Base-by-base conservation (phyloP, 2,113 vertebrate genomes). In the Osmerus eperlanus region DNA sequence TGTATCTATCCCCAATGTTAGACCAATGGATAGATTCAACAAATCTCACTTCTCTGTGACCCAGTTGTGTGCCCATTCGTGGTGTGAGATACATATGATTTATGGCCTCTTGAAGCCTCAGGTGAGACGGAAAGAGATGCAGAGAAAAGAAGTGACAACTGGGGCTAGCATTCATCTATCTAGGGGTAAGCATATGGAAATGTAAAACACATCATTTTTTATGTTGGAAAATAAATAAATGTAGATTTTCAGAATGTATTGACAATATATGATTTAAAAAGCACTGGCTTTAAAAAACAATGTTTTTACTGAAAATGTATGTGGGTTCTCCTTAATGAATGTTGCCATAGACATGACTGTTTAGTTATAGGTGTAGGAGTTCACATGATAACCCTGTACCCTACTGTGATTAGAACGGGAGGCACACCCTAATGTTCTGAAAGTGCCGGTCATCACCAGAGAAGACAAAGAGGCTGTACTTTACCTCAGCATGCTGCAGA, bases 1-100 rank as follows among this genome's bases (percentile, higher is more conserved):
- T 36, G 4, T 16, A 51, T 62, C 13, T 2, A n/a, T 65, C 18
- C 55, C 59, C 18, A 12, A 7, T 0, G 32, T 23, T n/a, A 85
- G 76, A 15, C 91, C 89, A 8, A 78, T 91, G 78, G 81, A 91
- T 65, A 79, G 63, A 59, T 91, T 90, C 68, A 21, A 60, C 1
- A 79, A 91, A 58, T 80, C 59, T 21, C 84, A 91, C 76, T 76
- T 94, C 52, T 82, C 68, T 12, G 91, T 94, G 60, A 92, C 90
- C 2, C 83, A 90, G 62, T 66, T 94, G 29, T 85, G 83, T 64
- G 60, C 86, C 23, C 93, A 94, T 82, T 74, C 81, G 13, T 94
- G 92, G 93, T 94, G 93, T 71, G 92, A 94, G 79, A 82, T 91
- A 73, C 87, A 94, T 65, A 78, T 90, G 47, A 70, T 81, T 4